Evolutionary conservation across 64 coral and sea anemone genomes (phyloP), one percentile per base, ranked within the genome.

Genomic region (Actinia tenebrosa): DNA sequence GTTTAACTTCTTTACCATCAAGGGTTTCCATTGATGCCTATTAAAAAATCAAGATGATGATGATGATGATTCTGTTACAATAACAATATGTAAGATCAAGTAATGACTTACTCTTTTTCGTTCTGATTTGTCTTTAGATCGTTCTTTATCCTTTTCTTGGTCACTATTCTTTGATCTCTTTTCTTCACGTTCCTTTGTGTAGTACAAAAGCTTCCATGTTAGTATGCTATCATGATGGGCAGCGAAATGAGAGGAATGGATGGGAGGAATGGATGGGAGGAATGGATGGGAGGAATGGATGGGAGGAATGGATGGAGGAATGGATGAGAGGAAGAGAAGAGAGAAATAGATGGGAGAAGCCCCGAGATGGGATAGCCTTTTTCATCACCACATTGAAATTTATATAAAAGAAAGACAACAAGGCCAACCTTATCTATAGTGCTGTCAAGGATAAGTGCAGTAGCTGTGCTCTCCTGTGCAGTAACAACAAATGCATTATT

Each of bases 1-100:
- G 87, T 94, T 98, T 98, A 20, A 84, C 58, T 53, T 94, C 95
- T 85, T 98, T 98, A 16, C 54, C 64, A 44, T 98, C 95, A 22
- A 60, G 26, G 14, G 84, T 52, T 42, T 98, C 95, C 44, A 89
- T 61, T 37, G 92, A 94, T 68, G 78, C 53, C 90, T 92, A 44
- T 5, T 82, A 59, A 37, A 37, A 25, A 87, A 68, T 55, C 10
- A 20, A 10, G 84, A 69, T 47, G 11, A 69, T 23, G 42, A 19
- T 58, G 22, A 83, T 58, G 17, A 53, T 7, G 7, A 66, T 23
- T n/a, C 25, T 75, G 25, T 1, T 37, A 75, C 30, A 37, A 37
- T 37, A 37, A 37, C 1, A 37, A 37, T 37, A 37, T 37, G 30
- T 37, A 37, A 37, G 30, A 37, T 37, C 30, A 37, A 37, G 30